Evolutionary conservation across 30 jellyfish, hydroid and myxozoan genomes (phyloP), one percentile per base, ranked within the genome.

Genomic region (Aurelia aurita): DNA sequence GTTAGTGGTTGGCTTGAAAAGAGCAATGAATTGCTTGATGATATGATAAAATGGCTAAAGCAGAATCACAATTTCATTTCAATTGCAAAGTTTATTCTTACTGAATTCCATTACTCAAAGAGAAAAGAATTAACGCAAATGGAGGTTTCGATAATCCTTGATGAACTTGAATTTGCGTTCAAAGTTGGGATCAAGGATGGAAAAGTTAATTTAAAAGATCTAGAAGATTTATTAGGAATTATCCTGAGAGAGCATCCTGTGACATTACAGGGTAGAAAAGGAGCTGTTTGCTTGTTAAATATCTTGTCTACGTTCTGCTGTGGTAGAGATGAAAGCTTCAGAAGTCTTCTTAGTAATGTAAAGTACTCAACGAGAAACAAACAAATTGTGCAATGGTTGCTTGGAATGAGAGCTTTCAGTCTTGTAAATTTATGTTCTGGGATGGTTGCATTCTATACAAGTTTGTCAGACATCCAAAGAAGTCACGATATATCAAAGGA

Each of bases 321-420:
- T 81, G 98, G 88, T 23, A 88, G 63, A 82, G 72, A 57, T 61
- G 97, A 77, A 35, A 31, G 51, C 32, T 77, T 43, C 31, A 74
- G 84, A 54, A 45, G 49, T 16, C 86, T 93, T 31, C 79, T 93
- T 3, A 69, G 84, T 67, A 84, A 93, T 64, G 94, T 87, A 0
- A 72, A 64, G 57, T 93, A 78, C 70, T 57, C 96, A 23, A 76
- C 97, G 25, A 44, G 64, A 60, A 93, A 84, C 89, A 87, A 77
- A 71, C 91, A 93, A 23, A 28, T 35, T 58, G 67, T 85, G 7
- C 97, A 93, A 69, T 93, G 98, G 98, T 31, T 93, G 69, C 90
- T 93, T 31, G 98, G 93, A 19, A 81, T 88, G 65, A 61, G 98
- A 35, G 98, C 98, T 10, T 88, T 87, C 74, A 54, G 96, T 14